These are phyloP conservation scores for Brachylomia viminalis DNA, from an alignment of 2,888 invertebrate species.

Conservation along the genomic window DNA sequence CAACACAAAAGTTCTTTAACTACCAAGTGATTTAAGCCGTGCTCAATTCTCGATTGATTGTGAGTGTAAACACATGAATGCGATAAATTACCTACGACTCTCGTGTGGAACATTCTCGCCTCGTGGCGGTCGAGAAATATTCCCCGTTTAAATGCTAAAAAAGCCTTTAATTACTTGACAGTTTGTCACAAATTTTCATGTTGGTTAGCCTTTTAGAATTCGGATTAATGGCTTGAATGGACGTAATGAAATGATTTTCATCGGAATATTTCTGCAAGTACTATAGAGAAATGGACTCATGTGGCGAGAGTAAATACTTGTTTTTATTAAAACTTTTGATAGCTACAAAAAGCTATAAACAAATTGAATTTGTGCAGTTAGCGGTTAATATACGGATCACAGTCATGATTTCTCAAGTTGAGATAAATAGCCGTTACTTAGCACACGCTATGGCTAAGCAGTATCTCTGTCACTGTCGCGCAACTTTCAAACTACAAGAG, in stretches of 20 bases:
- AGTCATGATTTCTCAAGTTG: background rate
- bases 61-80: background rate
- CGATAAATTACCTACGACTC: background rate
- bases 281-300: slow-evolving; percentile 1
- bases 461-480: background rate
- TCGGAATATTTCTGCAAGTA: background rate
- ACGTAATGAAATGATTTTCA: background rate
- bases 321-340: slow-evolving; percentile 4
- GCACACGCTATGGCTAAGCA: no score
- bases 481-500: background rate
- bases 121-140: background rate
- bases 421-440: background rate
- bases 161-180: background rate
- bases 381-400: background rate
- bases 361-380: background rate
- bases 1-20: background rate
- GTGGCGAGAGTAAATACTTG: background rate
- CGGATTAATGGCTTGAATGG: background rate
- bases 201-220: background rate
- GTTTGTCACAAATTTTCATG: background rate
- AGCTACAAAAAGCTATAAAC: background rate
- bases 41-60: background rate
- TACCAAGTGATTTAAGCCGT: background rate
- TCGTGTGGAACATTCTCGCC: no score
- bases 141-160: background rate